A percentile compares a stretch with the other conserved stretches of the same genome.
These are phyloP conservation scores for Panulirus ornatus DNA, from an alignment of 1,140 invertebrate species.

Conservation along the genomic window DNA sequence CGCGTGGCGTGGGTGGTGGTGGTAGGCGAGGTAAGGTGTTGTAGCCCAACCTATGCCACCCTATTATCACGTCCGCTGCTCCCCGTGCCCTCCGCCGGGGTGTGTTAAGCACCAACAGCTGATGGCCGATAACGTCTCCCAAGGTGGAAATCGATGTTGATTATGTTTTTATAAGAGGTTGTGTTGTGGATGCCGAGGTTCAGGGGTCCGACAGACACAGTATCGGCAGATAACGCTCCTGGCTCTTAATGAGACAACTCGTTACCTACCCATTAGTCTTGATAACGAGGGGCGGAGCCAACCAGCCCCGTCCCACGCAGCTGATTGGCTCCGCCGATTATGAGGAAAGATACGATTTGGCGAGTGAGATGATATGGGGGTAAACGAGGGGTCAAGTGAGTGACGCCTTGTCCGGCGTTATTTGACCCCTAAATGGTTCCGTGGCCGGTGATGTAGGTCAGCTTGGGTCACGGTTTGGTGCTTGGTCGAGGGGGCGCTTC, in stretches of 20 bases:
- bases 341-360: neutral
- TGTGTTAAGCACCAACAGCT: neutral
- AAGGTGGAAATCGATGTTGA: constrained; percentile 16
- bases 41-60: no score
- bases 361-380: neutral
- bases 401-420: no score
- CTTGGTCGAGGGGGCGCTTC: no score
- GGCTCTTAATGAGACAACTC: constrained; percentile 61
- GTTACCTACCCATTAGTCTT: constrained; percentile 61
- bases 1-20: neutral
- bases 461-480: no score
- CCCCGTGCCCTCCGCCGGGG: neutral
- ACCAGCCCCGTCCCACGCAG: neutral
- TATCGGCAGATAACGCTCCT: constrained; percentile 36
- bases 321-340: constrained; percentile 18
- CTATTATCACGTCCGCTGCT: neutral
- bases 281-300: constrained; percentile 55
- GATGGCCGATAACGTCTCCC: neutral
- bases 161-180: constrained; percentile 19
- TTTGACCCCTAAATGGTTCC: no score
- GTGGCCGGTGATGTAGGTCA: no score
- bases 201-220: neutral
- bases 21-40: neutral
- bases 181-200: neutral
- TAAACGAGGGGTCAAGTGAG: neutral